These are phyloP conservation scores for Heliconius aoede DNA, from an alignment of 2,888 invertebrate genomes.

Conservation along the genomic window DNA sequence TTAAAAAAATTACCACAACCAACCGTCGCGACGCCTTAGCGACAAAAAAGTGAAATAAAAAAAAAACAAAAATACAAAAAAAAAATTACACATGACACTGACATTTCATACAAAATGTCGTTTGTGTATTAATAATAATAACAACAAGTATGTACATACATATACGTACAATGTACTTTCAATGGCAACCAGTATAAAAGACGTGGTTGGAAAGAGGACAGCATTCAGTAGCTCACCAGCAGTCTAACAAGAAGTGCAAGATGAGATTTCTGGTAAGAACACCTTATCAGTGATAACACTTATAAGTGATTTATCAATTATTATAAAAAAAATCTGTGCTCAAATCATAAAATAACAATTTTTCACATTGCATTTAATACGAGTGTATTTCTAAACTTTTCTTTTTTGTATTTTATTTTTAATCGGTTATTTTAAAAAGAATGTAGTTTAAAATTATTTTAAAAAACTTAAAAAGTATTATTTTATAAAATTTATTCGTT, in stretches of 20 bases:
- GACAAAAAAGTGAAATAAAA: constrained; percentile 12
- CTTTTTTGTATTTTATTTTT: background rate
- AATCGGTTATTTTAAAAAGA: background rate
- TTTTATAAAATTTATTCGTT: background rate
- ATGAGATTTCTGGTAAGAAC: constrained; percentile 81
- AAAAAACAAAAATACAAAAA: background rate
- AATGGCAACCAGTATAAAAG: constrained; percentile 73
- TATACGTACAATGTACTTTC: constrained; percentile 48
- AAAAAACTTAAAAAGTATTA: background rate
- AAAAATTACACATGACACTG: constrained; percentile 32
- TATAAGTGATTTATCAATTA: constrained; percentile 40
- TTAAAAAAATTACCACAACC: background rate
- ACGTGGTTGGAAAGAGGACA: constrained; percentile 55
- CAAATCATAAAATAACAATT: background rate
- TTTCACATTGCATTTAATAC: too few relatives aligned
- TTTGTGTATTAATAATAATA: constrained; percentile 43
- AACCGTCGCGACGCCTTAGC: background rate
- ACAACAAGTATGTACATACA: constrained; percentile 42
- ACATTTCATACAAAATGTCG: constrained; percentile 40
- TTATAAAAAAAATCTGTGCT: constrained; percentile 21
- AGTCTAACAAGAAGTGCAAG: constrained; percentile 81
- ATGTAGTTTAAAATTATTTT: too few relatives aligned
- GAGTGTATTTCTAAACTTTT: background rate
- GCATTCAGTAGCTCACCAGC: constrained; percentile 81
- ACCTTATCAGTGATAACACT: constrained; percentile 50